Evolutionary conservation across 2,113 vertebrate genomes (phyloP).

Genomic region (Gyps fulvus): DNA sequence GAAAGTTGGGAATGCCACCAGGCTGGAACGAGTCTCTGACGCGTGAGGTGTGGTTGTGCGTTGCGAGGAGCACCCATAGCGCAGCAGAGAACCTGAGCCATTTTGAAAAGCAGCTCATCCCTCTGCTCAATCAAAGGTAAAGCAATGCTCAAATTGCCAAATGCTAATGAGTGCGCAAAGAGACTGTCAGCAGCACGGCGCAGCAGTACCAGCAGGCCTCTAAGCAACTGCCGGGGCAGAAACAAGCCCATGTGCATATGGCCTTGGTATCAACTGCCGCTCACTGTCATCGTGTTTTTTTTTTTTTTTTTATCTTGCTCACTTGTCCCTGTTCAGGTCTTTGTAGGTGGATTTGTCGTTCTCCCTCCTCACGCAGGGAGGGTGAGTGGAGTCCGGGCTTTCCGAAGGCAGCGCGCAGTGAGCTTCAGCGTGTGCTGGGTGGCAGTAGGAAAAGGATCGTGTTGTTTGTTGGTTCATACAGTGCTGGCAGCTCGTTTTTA

Average conservation of each 20-base stretch:
- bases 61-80: fast-evolving
- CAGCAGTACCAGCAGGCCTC: background rate
- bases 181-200: background rate
- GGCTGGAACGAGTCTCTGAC: background rate
- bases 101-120: background rate
- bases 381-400: background rate
- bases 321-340: background rate
- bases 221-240: background rate
- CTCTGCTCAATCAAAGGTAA: background rate
- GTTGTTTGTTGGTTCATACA: background rate
- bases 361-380: background rate
- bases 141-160: background rate
- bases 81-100: fast-evolving
- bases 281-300: fast-evolving
- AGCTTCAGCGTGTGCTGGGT: background rate
- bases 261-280: background rate
- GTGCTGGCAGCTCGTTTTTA: background rate
- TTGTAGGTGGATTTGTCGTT: background rate
- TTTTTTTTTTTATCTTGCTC: background rate
- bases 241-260: background rate
- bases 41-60: fast-evolving
- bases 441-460: background rate
- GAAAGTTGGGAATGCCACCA: background rate
- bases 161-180: fast-evolving
- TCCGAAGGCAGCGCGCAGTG: fast-evolving